Evolutionary conservation across 2,888 invertebrate species (phyloP), one percentile per base, ranked within the genome.

Genomic region (Atethmia centrago): DNA sequence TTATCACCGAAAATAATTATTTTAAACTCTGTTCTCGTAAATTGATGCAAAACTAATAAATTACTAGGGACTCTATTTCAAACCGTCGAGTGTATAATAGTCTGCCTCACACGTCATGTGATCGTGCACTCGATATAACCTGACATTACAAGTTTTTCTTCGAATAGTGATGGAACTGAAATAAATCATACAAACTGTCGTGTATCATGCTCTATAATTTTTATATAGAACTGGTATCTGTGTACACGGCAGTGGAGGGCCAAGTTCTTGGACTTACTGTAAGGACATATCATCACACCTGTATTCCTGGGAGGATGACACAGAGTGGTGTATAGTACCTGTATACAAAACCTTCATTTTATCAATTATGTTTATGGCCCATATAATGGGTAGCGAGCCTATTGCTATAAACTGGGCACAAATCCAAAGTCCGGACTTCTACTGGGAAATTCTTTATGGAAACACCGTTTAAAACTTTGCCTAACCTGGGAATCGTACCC

Each of bases 181-280:
- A 71, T 84, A 84, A 69, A 84, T 81, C 81, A 80, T 65, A 75
- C 49, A 28, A 74, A 68, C 71, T 80, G 76, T 71, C 75, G 16
- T 49, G 70, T 68, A 64, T 45, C 47, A 63, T 51, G 12, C 19
- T n/a, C 40, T 25, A 42, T 45, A 64, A 45, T 42, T 42, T 56
- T 67, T 64, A 8, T 7, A 21, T n/a, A 70, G 55, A 71, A 71
- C 84, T 74, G 67, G 66, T 67, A 28, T 51, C 25, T 2, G 4
- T 9, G 53, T 21, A 70, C 70, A 49, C 47, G 51, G 66, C 5
- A 83, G 80, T 9, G 55, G 1, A 21, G 0, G 0, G 45, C 28
- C 81, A 80, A 80, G 81, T 55, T 56, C 47, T 2, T 3, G 3
- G 2, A 12, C 2, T 25, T 16, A 5, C 40, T 47, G 3, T n/a